A percentile compares a stretch with the other conserved stretches of the same genome.
Conservation (phyloP, 2,113 vertebrate genomes). For the Macaca mulatta region DNA sequence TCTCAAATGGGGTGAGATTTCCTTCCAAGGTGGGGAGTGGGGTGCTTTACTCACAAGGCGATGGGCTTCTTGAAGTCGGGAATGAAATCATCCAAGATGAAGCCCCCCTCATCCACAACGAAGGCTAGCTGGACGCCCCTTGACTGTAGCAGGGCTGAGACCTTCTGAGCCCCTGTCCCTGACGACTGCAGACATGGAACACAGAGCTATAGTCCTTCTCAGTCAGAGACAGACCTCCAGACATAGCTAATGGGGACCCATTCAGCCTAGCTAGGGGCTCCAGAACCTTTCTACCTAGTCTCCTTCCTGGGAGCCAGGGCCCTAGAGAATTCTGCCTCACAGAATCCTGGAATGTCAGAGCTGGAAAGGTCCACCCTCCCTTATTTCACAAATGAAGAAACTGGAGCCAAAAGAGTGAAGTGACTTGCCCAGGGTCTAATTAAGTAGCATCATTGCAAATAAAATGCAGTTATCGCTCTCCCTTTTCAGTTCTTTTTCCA, state of each 20-base stretch:
- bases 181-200: constrained; percentile 82
- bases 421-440: neutral
- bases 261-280: neutral
- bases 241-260: neutral
- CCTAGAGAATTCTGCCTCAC: neutral
- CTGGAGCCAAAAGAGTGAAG: neutral
- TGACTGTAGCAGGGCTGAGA: constrained; percentile 87
- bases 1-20: neutral
- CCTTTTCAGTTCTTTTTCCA: neutral
- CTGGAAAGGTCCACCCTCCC: neutral
- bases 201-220: neutral
- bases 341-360: neutral
- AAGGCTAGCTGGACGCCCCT: constrained; percentile 88
- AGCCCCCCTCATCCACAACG: constrained; percentile 91
- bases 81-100: constrained; percentile 86
- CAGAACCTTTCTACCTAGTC: neutral
- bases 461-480: neutral
- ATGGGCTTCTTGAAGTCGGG: constrained; percentile 86
- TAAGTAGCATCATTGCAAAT: neutral
- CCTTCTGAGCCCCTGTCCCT: constrained; percentile 89
- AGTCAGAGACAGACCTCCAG: neutral
- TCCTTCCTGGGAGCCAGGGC: neutral
- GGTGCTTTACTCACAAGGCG: constrained; percentile 88
- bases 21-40: neutral
- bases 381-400: constrained; percentile 13